Base-by-base conservation (phyloP, 2,113 vertebrate genomes). In the Toxotes jaculatrix region DNA sequence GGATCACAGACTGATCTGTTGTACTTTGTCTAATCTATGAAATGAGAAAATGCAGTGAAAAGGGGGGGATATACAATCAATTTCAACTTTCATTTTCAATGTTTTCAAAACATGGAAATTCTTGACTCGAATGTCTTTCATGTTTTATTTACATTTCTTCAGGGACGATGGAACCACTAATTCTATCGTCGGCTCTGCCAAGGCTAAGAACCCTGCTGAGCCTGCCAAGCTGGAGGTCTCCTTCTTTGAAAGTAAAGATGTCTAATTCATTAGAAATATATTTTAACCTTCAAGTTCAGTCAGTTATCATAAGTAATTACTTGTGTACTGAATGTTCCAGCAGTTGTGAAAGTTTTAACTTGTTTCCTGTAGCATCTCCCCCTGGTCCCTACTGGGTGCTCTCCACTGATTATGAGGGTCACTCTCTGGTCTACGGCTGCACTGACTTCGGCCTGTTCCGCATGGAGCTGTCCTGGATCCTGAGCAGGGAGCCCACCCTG, bases 341-440 rank as follows among this genome's bases (percentile, higher is more conserved):
- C 42, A 49, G 19, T 47, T 36, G 36, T 23, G 12, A 55, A n/a
- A 34, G 77, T 89, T 61, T 14, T 16, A 21, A 10, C 17, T 11
- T 3, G 0, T 57, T 55, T 63, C 9, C 38, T 59, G 70, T 12
- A 4, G 21, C 16, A 5, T 45, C 95, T 81, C 95, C 95, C 0
- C 86, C 92, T 1, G 60, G 91, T 5, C 95, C 95, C 0, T 97
- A 97, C 92, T 97, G 96, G 97, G 94, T 98, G 42, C 77, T 98
- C 84, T 94, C 95, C 85, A 97, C 96, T 0, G 96, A 97, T 91
- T 97, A 97, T 0, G 91, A 95, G 53, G 95, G 91, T 90, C 96
- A 97, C 16, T 86, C 96, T 0, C 93, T 98, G 34, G 95, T 97
- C 68, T 97, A 97, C 87, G 95, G 96, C 89, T 98, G 97, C 83